Conservation (phyloP, 1,140 invertebrate species). For the Zaprionus davidi region DNA sequence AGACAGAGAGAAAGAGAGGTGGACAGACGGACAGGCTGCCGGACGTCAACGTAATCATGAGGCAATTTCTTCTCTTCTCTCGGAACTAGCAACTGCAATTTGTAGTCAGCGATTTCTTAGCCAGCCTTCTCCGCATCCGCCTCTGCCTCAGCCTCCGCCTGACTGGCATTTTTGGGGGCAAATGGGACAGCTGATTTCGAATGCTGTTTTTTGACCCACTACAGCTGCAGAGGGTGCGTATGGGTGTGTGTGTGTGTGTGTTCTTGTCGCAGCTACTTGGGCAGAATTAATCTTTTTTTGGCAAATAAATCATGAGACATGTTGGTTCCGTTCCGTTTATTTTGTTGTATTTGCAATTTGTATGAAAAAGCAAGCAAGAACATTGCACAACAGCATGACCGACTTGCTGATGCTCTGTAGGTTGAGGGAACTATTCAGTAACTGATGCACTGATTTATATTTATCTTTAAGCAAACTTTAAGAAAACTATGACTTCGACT, state of each 20-base stretch:
- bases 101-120: slow-evolving; percentile 67
- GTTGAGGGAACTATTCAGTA: no score
- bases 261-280: slow-evolving; percentile 46
- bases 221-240: slow-evolving; percentile 28
- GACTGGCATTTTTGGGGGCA: slow-evolving; percentile 32
- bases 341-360: slow-evolving; percentile 65
- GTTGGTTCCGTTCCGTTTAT: slow-evolving; percentile 62
- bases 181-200: slow-evolving; percentile 65
- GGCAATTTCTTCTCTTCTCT: slow-evolving; percentile 66
- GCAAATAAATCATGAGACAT: slow-evolving; percentile 76
- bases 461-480: no score
- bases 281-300: slow-evolving; percentile 52
- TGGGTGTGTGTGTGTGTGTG: slow-evolving; percentile 1
- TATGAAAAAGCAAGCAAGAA: slow-evolving; percentile 51
- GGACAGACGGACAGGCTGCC: neutral
- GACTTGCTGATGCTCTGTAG: neutral
- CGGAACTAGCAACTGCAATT: slow-evolving; percentile 68
- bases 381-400: neutral
- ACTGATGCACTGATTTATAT: no score
- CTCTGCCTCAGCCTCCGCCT: neutral
- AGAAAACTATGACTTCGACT: no score
- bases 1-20: neutral
- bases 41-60: slow-evolving; percentile 73
- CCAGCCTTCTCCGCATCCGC: slow-evolving; percentile 8
- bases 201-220: slow-evolving; percentile 71